Conservation (phyloP, 2,888 invertebrate genomes). For the Thyatira batis region DNA sequence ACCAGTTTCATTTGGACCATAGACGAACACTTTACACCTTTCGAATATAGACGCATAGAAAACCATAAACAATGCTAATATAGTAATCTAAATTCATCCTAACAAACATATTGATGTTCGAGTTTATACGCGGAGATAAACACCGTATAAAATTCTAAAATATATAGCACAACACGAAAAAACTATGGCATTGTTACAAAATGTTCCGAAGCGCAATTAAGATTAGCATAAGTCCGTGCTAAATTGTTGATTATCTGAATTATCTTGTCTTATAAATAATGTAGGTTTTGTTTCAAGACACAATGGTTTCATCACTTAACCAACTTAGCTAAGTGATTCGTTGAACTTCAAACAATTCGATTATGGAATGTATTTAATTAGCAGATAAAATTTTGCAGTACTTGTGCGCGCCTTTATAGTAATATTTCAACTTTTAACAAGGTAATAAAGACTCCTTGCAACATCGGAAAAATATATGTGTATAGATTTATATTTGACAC, state of each 20-base stretch:
- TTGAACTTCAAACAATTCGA: background rate
- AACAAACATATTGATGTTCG: slow-evolving; percentile 44
- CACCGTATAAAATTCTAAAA: slow-evolving; percentile 5
- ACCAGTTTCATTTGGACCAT: slow-evolving; percentile 45
- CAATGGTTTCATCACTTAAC: background rate
- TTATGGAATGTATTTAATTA: background rate
- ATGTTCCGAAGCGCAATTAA: slow-evolving; percentile 9
- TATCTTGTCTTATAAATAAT: slow-evolving; percentile 10
- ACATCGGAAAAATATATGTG: too few relatives aligned
- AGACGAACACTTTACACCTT: slow-evolving; percentile 47
- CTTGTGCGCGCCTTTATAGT: too few relatives aligned
- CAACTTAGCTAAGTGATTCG: background rate
- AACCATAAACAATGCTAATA: slow-evolving; percentile 66
- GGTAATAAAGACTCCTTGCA: too few relatives aligned
- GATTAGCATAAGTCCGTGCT: slow-evolving; percentile 8
- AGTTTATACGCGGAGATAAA: slow-evolving; percentile 4
- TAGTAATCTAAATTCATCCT: slow-evolving; percentile 69
- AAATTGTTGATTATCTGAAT: slow-evolving; percentile 5
- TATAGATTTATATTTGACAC: too few relatives aligned
- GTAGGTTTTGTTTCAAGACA: slow-evolving; percentile 1
- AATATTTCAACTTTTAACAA: too few relatives aligned
- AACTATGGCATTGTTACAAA: slow-evolving; percentile 6
- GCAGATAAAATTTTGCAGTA: too few relatives aligned
- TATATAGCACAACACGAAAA: slow-evolving; percentile 3
- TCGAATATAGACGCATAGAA: slow-evolving; percentile 34